Evolutionary conservation across 1,140 invertebrate genomes (phyloP), one percentile per base, ranked within the genome.

Genomic region (Solenopsis fugax): DNA sequence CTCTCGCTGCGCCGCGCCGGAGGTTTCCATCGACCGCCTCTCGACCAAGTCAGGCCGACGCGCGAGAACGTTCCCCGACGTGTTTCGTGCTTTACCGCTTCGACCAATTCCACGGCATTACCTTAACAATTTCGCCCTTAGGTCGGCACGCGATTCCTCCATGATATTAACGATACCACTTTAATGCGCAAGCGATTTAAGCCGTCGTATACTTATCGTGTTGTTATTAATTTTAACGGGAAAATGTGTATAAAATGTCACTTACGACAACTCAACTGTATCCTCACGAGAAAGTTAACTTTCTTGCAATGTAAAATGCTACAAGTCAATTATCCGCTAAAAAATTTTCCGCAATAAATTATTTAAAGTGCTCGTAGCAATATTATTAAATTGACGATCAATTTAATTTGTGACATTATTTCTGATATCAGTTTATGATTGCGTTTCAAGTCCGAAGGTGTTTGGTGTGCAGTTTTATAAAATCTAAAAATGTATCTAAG

Each of bases 11-110:
- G 41, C 41, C 7, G 29, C 16, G 41, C 12, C 45, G 18, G 71
- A 65, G 60, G 34, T 80, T 65, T 65, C 60, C 48, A 80, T 54
- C 34, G 77, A 37, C 77, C 48, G 24, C 18, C 60, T 64, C 41
- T 64, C 41, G 76, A 10, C 18, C 24, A 24, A 34, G 60, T 67
- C 64, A 41, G 21, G 41, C 45, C 76, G n/a, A 54, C 34, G 34
- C 13, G 75, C 24, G 62, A 48, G 64, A 65, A 52, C n/a, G 48
- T 65, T 80, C n/a, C 12, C 45, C 21, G 29, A 29, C 29, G 45
- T 29, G 37, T 65, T 52, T 52, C 76, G 18, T 21, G 29, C 29
- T 58, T 48, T 64, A 37, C 13, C 16, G 2, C 58, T 21, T 9
- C 45, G 48, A 24, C 62, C 48, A 54, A 69, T 69, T 80, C 34